Percentiles rank a stretch among this genome's conserved stretches.
Evolutionary conservation across 2,113 vertebrate genomes (phyloP).

Genomic region (Strix aluco): DNA sequence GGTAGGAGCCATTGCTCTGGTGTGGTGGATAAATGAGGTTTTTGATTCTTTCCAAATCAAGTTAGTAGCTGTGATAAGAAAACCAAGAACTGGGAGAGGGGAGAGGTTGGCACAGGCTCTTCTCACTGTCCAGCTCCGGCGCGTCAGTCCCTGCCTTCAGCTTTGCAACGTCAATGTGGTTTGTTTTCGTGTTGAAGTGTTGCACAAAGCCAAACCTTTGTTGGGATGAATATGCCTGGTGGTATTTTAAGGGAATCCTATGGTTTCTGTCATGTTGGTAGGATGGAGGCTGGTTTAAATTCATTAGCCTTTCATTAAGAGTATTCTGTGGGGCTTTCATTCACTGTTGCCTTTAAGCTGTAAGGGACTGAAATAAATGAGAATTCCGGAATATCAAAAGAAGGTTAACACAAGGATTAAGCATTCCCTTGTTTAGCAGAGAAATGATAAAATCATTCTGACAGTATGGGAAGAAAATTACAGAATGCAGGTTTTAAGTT

Average conservation of each 20-base stretch:
- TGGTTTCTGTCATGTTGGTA: background rate
- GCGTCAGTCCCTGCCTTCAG: background rate
- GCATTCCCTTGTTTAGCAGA: background rate
- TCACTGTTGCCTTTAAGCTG: background rate
- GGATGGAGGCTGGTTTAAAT: background rate
- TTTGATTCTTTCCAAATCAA: background rate
- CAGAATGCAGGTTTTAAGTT: background rate
- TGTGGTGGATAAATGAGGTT: background rate
- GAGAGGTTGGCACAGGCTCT: background rate
- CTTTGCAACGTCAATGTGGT: background rate
- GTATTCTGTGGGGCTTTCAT: background rate
- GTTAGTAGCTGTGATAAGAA: background rate
- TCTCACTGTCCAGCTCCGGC: background rate
- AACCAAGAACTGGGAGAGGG: background rate
- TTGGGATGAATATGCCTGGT: background rate
- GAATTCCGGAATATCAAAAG: background rate
- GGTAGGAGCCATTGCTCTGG: background rate
- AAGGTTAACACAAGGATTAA: background rate
- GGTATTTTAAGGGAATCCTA: background rate
- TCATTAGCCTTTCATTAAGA: background rate
- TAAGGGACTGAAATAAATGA: background rate
- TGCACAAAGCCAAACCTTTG: background rate
- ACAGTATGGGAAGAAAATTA: background rate
- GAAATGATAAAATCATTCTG: background rate
- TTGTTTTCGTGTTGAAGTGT: background rate